Evolutionary conservation across 2,888 invertebrate species (phyloP), one percentile per base, ranked within the genome.

Genomic region (Smittia sp.): DNA sequence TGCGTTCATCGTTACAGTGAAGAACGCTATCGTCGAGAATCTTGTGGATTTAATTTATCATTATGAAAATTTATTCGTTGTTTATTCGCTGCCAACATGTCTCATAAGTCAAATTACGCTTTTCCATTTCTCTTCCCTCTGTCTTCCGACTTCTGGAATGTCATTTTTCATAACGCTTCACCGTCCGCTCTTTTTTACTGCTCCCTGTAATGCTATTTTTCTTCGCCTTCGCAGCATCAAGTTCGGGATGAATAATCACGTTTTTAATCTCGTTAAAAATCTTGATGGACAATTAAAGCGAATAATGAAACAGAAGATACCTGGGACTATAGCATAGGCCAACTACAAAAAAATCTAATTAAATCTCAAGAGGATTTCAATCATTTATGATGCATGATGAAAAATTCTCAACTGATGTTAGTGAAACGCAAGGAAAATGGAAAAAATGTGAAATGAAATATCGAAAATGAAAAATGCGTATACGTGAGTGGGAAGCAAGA

Each of bases 391-490:
- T 46, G 39, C 38, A 58, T 15, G 46, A 66, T 66, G 32, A 32
- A 32, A 20, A 32, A 32, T 66, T 66, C 25, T 66, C 25, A 1
- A n/a, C 25, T 41, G 22, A 41, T 68, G 15, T 24, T 32, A 32
- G 32, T 32, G 32, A 32, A 9, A 9, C 32, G 46, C 46, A 62
- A 62, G 20, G 62, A 62, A 54, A 54, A 15, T 11, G 18, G 7
- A 54, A 62, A 62, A 65, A 25, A 65, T 65, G 25, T 65, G 20
- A 65, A 65, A 15, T 65, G 68, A 46, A 68, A 68, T 52, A 46
- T 68, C 52, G 52, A 68, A 68, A 68, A 68, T 68, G 68, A 68
- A 68, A 66, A 68, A 68, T 68, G 68, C 68, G 68, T 68, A 52
- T 68, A 46, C 68, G 68, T 68, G 68, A 41, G 58, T 25, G 24